Evolutionary conservation across 2,113 vertebrate genomes (phyloP).

Genomic region (Talpa occidentalis): DNA sequence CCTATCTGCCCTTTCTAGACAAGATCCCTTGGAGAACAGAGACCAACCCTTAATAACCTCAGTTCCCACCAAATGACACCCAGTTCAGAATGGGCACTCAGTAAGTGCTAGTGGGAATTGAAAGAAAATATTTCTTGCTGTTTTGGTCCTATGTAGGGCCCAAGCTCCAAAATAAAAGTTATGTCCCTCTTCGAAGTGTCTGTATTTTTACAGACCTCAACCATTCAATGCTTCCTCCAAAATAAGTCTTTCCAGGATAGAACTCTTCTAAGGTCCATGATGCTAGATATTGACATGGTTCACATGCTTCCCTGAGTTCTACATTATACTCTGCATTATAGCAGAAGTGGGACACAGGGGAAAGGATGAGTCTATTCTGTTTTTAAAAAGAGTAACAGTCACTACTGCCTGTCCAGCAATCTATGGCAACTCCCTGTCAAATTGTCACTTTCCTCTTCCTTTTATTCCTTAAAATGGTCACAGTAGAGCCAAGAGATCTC

Average conservation of each 20-base stretch:
- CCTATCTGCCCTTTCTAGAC: not conserved
- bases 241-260: not conserved
- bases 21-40: not conserved
- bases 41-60: not conserved
- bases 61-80: not conserved
- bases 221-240: not conserved
- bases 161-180: not conserved
- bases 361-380: not conserved
- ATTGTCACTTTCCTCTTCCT: not conserved
- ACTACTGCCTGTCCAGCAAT: not conserved
- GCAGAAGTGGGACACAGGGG: not conserved
- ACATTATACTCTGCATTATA: not conserved
- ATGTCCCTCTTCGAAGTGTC: not conserved
- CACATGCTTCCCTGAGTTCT: not conserved
- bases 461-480: not conserved
- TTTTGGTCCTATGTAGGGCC: not conserved
- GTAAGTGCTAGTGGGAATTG: not conserved
- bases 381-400: not conserved
- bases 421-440: not conserved
- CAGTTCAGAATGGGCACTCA: not conserved
- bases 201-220: not conserved
- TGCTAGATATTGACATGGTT: not conserved
- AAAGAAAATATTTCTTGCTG: not conserved
- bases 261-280: not conserved
- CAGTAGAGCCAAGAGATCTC: not conserved